These are phyloP conservation scores for Pyxicephalus adspersus DNA, from an alignment of 2,113 vertebrate genomes.

Conservation along the genomic window DNA sequence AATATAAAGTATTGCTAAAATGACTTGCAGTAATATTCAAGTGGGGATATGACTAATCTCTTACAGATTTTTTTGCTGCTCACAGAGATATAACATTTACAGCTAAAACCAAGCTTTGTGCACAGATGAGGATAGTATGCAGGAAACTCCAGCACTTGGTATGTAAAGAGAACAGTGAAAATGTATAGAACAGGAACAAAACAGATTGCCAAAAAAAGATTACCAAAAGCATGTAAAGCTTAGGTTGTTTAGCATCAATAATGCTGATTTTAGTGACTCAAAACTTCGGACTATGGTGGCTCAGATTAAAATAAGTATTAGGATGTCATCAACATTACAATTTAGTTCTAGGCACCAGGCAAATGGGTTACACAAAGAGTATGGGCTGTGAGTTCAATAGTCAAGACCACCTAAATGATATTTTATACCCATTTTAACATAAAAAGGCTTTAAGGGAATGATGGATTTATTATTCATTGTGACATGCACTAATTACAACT, in stretches of 20 bases:
- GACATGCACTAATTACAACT: too few relatives aligned
- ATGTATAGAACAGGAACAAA: too few relatives aligned
- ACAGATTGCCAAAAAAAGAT: too few relatives aligned
- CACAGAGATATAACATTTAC: not conserved
- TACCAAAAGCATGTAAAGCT: too few relatives aligned
- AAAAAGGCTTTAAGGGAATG: too few relatives aligned
- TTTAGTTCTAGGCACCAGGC: not conserved
- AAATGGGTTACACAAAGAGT: not conserved
- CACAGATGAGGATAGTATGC: not conserved
- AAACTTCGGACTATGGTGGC: not conserved
- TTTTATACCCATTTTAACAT: too few relatives aligned
- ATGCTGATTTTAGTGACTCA: not conserved
- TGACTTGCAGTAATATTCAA: not conserved
- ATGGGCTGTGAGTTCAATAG: too few relatives aligned
- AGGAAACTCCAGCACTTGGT: too few relatives aligned
- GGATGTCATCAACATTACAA: not conserved
- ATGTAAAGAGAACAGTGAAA: too few relatives aligned
- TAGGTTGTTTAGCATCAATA: too few relatives aligned
- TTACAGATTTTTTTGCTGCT: not conserved
- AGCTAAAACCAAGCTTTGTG: slow-evolving; percentile 4
- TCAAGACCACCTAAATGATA: too few relatives aligned
- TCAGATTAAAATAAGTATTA: not conserved
- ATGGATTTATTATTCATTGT: too few relatives aligned
- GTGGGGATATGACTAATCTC: not conserved
- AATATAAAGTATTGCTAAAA: not conserved